Base-by-base conservation (phyloP, 2,113 vertebrate species). In the Notiomystis cincta region DNA sequence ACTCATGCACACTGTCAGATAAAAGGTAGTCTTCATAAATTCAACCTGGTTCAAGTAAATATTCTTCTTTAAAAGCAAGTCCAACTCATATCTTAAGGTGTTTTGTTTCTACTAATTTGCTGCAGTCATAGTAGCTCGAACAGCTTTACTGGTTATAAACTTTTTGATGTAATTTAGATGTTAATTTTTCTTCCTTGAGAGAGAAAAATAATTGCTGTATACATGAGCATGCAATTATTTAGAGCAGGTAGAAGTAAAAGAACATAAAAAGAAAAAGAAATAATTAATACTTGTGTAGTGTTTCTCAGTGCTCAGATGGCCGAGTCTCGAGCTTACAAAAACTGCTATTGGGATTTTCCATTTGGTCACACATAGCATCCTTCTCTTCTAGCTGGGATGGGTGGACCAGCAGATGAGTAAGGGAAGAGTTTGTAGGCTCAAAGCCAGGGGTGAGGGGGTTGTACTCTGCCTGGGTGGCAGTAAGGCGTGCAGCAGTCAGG, bases 21-120 rank as follows among this genome's bases (percentile, higher is more conserved):
- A 82, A 84, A 96, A 84, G 6, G 50, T 72, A 65, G 31, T 53
- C 15, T 88, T 47, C 16, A 38, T 45, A 58, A 80, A 73, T 77
- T 87, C 11, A 37, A 5, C 56, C 56, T 87, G 11, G 19, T 77
- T 81, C 40, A 87, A 44, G 66, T 53, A 82, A 81, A 69, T 81
- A 77, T 24, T 75, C 17, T 53, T 61, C 45, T 88, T 90, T 44
- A 51, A 91, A 92, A 84, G 11, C 7, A 67, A 81, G 20, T 89
- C 37, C 64, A 60, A 57, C 33, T 75, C 20, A 5, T 75, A 64
- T 86, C 79, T 93, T 64, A 66, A 1, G 2, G 25, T 75, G 30
- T 25, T 93, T 66, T 66, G 33, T 95, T 95, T 89, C 69, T 87
- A 19, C 51, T 92, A 84, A 94, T 95, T 96, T 92, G 13, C 61